A percentile compares a stretch with the other conserved stretches of the same genome.
phyloP scores from a whole-genome alignment of 1,140 invertebrate species.

The Lethocerus indicus region DNA sequence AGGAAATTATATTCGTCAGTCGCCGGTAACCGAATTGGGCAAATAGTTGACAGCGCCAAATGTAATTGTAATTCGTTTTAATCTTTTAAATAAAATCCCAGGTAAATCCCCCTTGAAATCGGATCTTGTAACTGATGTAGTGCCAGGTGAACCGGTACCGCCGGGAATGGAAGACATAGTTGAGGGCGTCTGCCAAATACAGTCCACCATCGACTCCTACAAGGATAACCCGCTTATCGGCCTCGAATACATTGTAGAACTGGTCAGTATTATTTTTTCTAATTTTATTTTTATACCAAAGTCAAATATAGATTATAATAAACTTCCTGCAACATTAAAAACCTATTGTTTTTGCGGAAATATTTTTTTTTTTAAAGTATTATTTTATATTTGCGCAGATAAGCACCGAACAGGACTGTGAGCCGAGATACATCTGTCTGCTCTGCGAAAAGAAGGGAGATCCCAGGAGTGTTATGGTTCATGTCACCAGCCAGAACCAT shows the following conservation, averaged over 20 bases:
- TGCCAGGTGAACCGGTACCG: conserved; percentile 46
- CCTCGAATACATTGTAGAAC: conserved; percentile 28
- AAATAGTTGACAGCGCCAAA: background rate
- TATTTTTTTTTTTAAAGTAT: too few relatives aligned
- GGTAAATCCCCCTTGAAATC: background rate
- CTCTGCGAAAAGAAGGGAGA: conserved; percentile 59
- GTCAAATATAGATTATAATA: too few relatives aligned
- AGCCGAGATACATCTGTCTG: conserved; percentile 52
- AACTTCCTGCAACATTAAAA: background rate
- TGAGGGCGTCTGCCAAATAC: conserved; percentile 29
- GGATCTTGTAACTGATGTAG: too few relatives aligned
- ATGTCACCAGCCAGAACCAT: conserved; percentile 54
- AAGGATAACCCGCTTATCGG: conserved; percentile 26
- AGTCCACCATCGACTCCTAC: conserved; percentile 32
- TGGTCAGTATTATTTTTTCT: conserved; percentile 2
- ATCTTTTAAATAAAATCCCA: background rate
- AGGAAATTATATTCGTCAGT: background rate
- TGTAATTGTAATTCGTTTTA: background rate
- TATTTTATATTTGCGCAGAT: conserved; percentile 1
- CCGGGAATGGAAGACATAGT: conserved; percentile 50
- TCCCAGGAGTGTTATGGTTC: conserved; percentile 51
- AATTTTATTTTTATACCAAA: background rate
- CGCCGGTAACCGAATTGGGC: background rate
- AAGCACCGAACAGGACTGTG: conserved; percentile 27
- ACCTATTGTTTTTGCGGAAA: too few relatives aligned